A percentile compares a stretch with the other conserved stretches of the same genome.
These are phyloP conservation scores for Natrix natrix DNA, from an alignment of 2,797 vertebrate species.

Conservation along the genomic window DNA sequence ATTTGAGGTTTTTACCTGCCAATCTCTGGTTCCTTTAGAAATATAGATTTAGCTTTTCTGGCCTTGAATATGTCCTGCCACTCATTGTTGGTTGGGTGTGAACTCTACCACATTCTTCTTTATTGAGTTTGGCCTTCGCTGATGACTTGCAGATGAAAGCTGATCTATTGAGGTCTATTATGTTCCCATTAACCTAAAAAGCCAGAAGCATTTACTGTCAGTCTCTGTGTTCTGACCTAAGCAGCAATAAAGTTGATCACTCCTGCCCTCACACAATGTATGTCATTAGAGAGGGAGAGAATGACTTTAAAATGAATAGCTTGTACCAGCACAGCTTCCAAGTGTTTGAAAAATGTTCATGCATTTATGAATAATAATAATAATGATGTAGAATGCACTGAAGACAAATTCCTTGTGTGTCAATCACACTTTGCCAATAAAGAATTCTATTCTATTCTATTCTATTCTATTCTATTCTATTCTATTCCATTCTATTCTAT, in stretches of 20 bases:
- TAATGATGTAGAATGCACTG: slow-evolving; percentile 16
- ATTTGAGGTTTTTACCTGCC: slow-evolving; percentile 7
- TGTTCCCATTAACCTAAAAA: slow-evolving; percentile 55
- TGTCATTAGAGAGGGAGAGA: slow-evolving; percentile 53
- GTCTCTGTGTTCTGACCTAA: slow-evolving; percentile 37
- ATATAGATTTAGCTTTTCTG: not conserved
- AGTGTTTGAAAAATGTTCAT: slow-evolving; percentile 38
- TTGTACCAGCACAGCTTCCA: slow-evolving; percentile 14
- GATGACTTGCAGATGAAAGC: slow-evolving; percentile 37
- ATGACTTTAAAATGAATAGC: slow-evolving; percentile 46
- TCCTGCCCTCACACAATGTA: slow-evolving; percentile 43
- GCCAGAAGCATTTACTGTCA: slow-evolving; percentile 48
- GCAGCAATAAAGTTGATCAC: slow-evolving; percentile 35
- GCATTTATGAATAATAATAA: not conserved
- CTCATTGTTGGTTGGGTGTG: slow-evolving; percentile 28
- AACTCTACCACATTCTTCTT: slow-evolving; percentile 19
- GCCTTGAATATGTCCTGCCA: slow-evolving; percentile 45
- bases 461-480: too few species aligned
- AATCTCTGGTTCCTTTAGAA: not conserved
- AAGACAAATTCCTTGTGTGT: slow-evolving; percentile 4
- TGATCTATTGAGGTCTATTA: slow-evolving; percentile 48
- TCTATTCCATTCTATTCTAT: too few species aligned
- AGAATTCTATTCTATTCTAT: too few species aligned
- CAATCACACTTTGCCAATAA: too few species aligned
- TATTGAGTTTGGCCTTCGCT: slow-evolving; percentile 49